phyloP scores from a whole-genome alignment of 2,888 invertebrate genomes.

The Gonocerus acuteangulatus region DNA sequence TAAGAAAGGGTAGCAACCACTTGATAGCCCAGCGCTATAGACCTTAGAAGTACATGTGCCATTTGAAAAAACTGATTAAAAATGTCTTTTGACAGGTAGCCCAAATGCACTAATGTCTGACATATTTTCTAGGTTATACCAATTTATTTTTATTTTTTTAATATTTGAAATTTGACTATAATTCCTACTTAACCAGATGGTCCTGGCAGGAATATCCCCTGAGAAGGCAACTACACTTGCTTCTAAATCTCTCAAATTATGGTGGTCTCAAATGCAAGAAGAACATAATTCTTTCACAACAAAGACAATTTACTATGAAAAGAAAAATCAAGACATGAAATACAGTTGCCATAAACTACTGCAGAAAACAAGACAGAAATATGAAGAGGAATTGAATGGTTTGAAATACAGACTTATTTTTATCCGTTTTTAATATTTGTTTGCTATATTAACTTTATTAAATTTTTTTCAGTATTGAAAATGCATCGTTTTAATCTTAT shows the following conservation, averaged over 20 bases:
- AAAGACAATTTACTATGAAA: not conserved
- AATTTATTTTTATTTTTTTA: too few species aligned
- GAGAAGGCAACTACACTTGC: constrained; percentile 24
- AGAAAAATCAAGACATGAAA: constrained; percentile 17
- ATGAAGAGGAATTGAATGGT: constrained; percentile 24
- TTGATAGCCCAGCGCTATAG: too few species aligned
- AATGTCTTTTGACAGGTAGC: too few species aligned
- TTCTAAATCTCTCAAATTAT: constrained; percentile 28
- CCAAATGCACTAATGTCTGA: too few species aligned
- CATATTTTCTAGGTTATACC: too few species aligned
- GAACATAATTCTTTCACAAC: constrained; percentile 18
- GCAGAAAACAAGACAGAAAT: constrained; percentile 16
- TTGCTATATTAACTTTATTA: not conserved
- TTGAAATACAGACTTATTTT: not conserved
- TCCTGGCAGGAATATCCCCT: constrained; percentile 30
- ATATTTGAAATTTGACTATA: too few species aligned
- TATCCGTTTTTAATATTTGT: not conserved
- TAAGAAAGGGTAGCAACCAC: too few species aligned
- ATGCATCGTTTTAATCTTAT: constrained; percentile 6
- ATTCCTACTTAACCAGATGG: too few species aligned
- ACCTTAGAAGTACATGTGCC: too few species aligned
- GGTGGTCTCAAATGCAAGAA: constrained; percentile 27
- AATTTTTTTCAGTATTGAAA: constrained; percentile 22
- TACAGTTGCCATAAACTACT: constrained; percentile 6
- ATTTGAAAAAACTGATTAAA: too few species aligned